phyloP scores from a whole-genome alignment of 2,888 invertebrate genomes.

The Drosophila merina region DNA sequence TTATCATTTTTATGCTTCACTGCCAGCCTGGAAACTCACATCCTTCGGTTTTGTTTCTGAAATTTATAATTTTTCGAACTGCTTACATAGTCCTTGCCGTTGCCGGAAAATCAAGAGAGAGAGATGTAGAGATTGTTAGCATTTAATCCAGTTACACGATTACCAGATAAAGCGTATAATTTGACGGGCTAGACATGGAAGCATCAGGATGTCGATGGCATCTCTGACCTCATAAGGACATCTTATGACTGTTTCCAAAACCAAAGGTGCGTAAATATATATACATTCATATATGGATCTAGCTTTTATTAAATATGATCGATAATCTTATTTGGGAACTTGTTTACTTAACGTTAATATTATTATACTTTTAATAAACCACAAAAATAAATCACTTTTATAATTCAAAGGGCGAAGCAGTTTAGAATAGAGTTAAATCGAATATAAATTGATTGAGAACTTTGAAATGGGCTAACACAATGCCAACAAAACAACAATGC shows the following conservation, averaged over 20 bases:
- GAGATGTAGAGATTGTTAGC: constrained; percentile 78
- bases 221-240: neutral
- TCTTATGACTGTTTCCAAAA: constrained; percentile 46
- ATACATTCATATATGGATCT: constrained; percentile 36
- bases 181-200: constrained; percentile 32
- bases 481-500: neutral
- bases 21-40: constrained; percentile 49
- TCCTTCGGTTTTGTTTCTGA: neutral
- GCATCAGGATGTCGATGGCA: constrained; percentile 24
- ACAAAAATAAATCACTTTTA: constrained; percentile 51
- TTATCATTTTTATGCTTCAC: constrained; percentile 59
- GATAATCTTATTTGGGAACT: constrained; percentile 55
- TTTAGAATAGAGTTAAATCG: neutral
- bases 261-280: constrained; percentile 64
- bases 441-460: neutral
- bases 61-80: neutral
- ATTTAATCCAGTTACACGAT: constrained; percentile 60
- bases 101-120: constrained; percentile 61
- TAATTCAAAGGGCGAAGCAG: constrained; percentile 47
- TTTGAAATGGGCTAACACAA: constrained; percentile 4
- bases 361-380: constrained; percentile 29
- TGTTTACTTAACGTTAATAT: constrained; percentile 48
- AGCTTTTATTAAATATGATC: constrained; percentile 35
- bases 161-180: constrained; percentile 28
- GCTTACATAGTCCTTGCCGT: constrained; percentile 20